phyloP scores from a whole-genome alignment of 2,113 vertebrate species.

The Neomonachus schauinslandi region DNA sequence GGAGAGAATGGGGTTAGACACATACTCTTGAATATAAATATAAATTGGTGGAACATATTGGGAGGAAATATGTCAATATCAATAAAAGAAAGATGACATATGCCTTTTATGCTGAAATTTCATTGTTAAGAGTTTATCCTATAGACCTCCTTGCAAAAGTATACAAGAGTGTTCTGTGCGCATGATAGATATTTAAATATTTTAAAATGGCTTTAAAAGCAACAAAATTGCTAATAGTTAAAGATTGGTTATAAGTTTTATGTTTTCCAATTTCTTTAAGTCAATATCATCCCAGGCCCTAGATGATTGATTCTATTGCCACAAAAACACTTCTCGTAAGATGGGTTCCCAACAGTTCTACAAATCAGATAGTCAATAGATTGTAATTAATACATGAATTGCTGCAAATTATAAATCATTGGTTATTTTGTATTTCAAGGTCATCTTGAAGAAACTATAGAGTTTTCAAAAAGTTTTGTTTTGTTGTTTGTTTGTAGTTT shows the following conservation, averaged over 20 bases:
- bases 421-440: neutral
- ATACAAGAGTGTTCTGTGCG: too few species aligned
- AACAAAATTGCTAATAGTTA: neutral
- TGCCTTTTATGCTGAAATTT: neutral
- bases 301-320: neutral
- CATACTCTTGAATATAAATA: neutral
- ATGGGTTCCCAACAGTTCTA: neutral
- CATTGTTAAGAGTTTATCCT: neutral
- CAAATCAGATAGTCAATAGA: neutral
- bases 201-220: neutral
- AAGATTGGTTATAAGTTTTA: neutral
- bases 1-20: neutral
- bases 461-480: neutral
- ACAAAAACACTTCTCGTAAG: neutral
- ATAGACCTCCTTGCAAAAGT: neutral
- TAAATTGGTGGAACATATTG: neutral
- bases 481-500: neutral
- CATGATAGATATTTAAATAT: neutral
- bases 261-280: neutral
- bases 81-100: neutral
- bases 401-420: neutral
- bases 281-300: neutral
- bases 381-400: neutral
- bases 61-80: neutral
- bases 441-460: neutral